Evolutionary conservation across 1,140 invertebrate genomes (phyloP), one percentile per base, ranked within the genome.

Genomic region (Bombus confusus): DNA sequence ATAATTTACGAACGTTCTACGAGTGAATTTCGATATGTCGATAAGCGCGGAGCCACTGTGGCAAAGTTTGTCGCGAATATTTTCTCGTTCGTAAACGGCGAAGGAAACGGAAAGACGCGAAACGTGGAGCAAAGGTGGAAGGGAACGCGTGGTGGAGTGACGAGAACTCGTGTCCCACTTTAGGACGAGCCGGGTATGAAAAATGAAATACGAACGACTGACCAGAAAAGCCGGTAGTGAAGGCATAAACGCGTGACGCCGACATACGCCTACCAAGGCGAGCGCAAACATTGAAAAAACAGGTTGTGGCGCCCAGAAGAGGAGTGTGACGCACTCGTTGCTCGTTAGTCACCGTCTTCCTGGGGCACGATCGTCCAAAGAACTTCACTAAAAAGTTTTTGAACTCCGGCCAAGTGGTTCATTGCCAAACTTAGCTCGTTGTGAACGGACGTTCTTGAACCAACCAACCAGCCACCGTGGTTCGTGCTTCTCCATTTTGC

Each of bases 221-320:
- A 75, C 75, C 76, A 68, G 75, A 80, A 66, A 84, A 79, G 82
- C 66, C 75, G 82, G 80, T 76, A 72, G 73, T 5, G 66, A n/a
- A 73, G 73, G 80, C 72, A 86, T n/a, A 64, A 83, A 57, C 39
- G 75, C 37, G 69, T 75, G 86, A 80, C 86, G 81, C 57, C 15
- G 43, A 37, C 62, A 39, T 28, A 57, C 73, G 37, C 25, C 41
- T 47, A 57, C 81, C 10, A 41, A 84, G 31, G 57, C 64, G 37
- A 64, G 22, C 75, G 75, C 59, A 79, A 79, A 87, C 81, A 78
- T 73, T 66, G 82, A 80, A 85, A 86, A 87, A 87, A 87, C 86
- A 87, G 86, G 86, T 87, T 87, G 75, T 31, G 86, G 43, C 86
- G 75, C 59, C 66, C 75, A 79, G 81, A 87, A 80, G 82, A 87